Base-by-base conservation (phyloP, 2,113 vertebrate genomes). In the Embiotoca jacksoni region DNA sequence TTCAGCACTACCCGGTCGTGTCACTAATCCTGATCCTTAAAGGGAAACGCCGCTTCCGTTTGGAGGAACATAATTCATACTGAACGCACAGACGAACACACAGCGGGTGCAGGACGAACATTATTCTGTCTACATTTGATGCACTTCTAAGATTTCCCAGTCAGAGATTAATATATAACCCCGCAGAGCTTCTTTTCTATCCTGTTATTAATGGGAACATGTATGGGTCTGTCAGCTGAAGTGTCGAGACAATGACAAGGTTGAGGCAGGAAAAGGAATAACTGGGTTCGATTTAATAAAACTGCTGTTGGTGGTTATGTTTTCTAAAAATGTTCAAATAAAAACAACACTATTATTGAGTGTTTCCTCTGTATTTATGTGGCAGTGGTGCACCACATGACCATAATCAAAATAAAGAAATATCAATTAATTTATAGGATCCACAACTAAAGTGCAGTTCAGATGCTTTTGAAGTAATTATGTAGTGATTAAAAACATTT, bases 11-110 rank as follows among this genome's bases (percentile, higher is more conserved):
- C 62, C 58, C 15, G 10, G 31, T 85, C 72, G 46, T 66, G 67
- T 54, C 84, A 64, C 89, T 93, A 93, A 94, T 93, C 93, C 89
- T 92, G 87, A 93, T 93, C 91, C 90, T 92, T 93, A 92, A 92
- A 93, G 91, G 67, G 81, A 87, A 87, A 83, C 41, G 6, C 53
- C 5, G 16, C 78, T 84, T 82, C 72, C 23, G 36, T 77, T 74
- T 81, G 31, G 15, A 72, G 78, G 35, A 69, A 71, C 66, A 75
- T 3, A 35, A 56, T 16, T 53, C 3, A 41, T 2, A 23, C 23
- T 23, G 23, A 23, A 23, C 23, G 23, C n/a, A 52, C 49, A 58
- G 2, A 7, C 16, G 32, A 1, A 32, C 33, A 11, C n/a, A 32
- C n/a, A 9, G 8, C 10, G 39, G 39, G 39, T 7, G 52, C 16